Base-by-base conservation (phyloP, 2,113 vertebrate species). In the Oreocharis arfaki region DNA sequence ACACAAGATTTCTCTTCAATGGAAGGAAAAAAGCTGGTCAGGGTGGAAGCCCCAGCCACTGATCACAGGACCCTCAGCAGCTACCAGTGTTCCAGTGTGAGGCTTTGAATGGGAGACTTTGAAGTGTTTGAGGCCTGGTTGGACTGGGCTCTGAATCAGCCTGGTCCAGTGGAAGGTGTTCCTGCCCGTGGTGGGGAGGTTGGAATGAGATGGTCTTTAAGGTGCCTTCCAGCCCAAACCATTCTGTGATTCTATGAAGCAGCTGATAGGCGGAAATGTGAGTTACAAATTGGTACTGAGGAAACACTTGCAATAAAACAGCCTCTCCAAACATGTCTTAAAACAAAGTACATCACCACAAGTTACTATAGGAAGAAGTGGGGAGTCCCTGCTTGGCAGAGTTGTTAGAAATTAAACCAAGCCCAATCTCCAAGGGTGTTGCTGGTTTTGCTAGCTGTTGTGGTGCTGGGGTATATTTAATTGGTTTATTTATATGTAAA, bases 311-410 rank as follows among this genome's bases (percentile, higher is more conserved):
- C 13, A 44, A 24, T 35, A 7, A 30, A 80, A 4, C 21, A 39
- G 24, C 50, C 19, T 61, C 41, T 64, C 47, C 39, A 4, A 4
- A 23, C 0, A 1, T 3, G 1, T 17, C 30, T 67, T 52, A 22
- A 28, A 64, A 27, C 4, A 3, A 10, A 4, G 9, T 39, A 11
- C 8, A 35, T 42, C 3, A 6, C 35, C 6, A 6, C 21, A 63
- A 39, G 23, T 28, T 59, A 14, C 33, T 7, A 0, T 1, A 16
- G 79, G 79, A 65, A 63, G 57, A 56, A 59, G 47, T 3, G 42
- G 33, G 33, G 53, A 70, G 13, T 39, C 55, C 35, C 71, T 9
- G 15, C 35, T 84, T 53, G 79, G 39, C 52, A 59, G 59, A 26
- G 18, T 5, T 53, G 9, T 17, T 13, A n/a, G 71, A 21, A 80